A percentile compares a stretch with the other conserved stretches of the same genome.
phyloP scores from a whole-genome alignment of 1,140 invertebrate species.

The Halesus radiatus region DNA sequence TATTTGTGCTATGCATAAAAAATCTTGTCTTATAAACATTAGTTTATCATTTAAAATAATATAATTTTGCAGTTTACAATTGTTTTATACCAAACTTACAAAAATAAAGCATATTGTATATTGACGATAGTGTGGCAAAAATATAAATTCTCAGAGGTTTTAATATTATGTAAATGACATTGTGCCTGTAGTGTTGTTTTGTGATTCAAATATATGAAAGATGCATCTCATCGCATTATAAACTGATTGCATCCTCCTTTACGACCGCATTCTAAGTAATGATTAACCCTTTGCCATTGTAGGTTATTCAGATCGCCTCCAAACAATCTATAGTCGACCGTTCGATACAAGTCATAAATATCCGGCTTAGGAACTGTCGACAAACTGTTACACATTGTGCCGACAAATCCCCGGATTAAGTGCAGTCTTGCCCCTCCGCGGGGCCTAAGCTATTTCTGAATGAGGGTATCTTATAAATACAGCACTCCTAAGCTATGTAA shows the following conservation, averaged over 20 bases:
- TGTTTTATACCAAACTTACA: too few species aligned
- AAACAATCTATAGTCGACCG: neutral
- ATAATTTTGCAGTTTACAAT: too few species aligned
- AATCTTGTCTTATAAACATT: too few species aligned
- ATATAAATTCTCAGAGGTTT: too few species aligned
- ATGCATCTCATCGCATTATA: neutral
- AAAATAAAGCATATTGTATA: too few species aligned
- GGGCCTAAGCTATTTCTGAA: constrained; percentile 28
- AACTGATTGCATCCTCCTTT: neutral
- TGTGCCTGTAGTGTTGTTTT: too few species aligned
- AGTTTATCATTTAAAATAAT: too few species aligned
- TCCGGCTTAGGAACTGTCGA: constrained; percentile 22
- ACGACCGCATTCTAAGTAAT: constrained; percentile 14
- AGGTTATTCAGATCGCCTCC: constrained; percentile 9
- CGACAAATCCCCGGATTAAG: constrained; percentile 17
- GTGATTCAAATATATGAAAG: too few species aligned
- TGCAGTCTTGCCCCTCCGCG: neutral
- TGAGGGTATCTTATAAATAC: constrained; percentile 20
- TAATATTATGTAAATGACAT: too few species aligned
- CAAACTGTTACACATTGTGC: constrained; percentile 24
- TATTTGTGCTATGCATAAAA: too few species aligned
- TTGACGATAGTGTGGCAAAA: too few species aligned
- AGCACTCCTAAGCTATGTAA: constrained; percentile 18
- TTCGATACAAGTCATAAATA: constrained; percentile 20
- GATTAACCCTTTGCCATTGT: constrained; percentile 1